Evolutionary conservation across 2,888 invertebrate genomes (phyloP), one percentile per base, ranked within the genome.

Genomic region (Rhogogaster chlorosoma): DNA sequence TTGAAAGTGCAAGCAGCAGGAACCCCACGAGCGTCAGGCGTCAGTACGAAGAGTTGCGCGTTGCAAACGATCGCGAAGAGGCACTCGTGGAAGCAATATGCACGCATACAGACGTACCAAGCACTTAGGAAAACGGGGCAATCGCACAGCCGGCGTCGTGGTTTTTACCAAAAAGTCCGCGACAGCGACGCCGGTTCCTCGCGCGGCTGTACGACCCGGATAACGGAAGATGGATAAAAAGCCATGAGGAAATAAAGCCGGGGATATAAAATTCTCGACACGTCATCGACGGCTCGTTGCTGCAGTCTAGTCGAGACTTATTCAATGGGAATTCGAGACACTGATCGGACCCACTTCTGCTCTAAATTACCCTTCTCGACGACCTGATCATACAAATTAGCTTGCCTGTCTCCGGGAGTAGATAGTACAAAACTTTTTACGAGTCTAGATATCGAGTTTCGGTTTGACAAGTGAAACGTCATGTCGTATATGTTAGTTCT

Each of bases 1-100:
- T 80, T 22, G 80, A 80, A 80, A 80, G 80, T 80, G 80, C 80
- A 22, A 80, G 80, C 80, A 22, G 38, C 26, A 61, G 36, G 18
- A 67, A 77, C 7, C 49, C 7, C n/a, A 53, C n/a, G 7, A n/a
- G n/a, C 53, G 7, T 26, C 67, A 22, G 42, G 22, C 71, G 42
- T n/a, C 22, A 73, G 71, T 73, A 73, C 42, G 71, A 77, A 77
- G 77, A 49, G 77, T 53, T 29, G 77, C 49, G 15, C 49, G 53
- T 77, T 45, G 32, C 29, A 32, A 29, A n/a, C 49, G 29, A 67
- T 29, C 7, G 29, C 29, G 32, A 32, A 67, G 67, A 67, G 15
- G 32, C 32, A 5, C 32, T 29, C 67, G 32, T 67, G 18, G 7
- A 4, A 57, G n/a, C 7, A 2, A 70, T 22, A 38, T 36, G 36